phyloP scores from a whole-genome alignment of 1,140 invertebrate species.

The Neodiprion pinetum region DNA sequence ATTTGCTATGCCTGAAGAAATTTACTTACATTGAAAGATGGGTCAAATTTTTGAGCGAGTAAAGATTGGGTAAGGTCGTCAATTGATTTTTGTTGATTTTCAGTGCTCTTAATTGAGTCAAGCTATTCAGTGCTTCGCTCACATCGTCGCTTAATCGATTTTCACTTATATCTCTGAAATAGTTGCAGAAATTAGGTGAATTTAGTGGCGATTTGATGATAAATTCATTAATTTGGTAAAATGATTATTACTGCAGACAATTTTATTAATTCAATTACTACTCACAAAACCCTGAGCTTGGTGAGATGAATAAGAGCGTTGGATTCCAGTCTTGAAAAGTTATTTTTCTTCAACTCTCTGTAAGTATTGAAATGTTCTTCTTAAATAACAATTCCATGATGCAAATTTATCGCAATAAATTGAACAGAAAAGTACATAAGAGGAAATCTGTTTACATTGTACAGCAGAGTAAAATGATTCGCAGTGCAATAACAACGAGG shows the following conservation, averaged over 20 bases:
- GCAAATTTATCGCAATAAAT: conserved; percentile 27
- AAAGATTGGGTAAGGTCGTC: conserved; percentile 47
- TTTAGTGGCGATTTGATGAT: neutral
- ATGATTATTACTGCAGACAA: no score
- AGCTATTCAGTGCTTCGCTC: conserved; percentile 47
- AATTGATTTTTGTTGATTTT: conserved; percentile 55
- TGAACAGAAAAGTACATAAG: conserved; percentile 16
- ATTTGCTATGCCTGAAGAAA: neutral
- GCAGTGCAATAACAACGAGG: neutral
- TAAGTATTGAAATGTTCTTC: neutral
- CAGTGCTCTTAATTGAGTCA: conserved; percentile 58
- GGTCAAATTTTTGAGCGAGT: conserved; percentile 46
- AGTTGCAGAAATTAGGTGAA: conserved; percentile 12
- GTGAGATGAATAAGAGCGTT: conserved; percentile 45
- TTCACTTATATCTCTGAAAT: conserved; percentile 52
- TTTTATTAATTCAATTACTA: conserved; percentile 6
- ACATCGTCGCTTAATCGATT: conserved; percentile 56
- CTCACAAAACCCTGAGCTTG: conserved; percentile 50
- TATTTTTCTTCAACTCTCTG: conserved; percentile 49
- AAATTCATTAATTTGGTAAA: neutral
- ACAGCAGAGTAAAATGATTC: no score
- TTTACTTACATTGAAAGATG: conserved; percentile 53
- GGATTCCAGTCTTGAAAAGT: conserved; percentile 48
- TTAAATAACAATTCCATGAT: conserved; percentile 11
- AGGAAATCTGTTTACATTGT: neutral